Base-by-base conservation (phyloP, 2,888 invertebrate genomes). In the Clitarchus hookeri region DNA sequence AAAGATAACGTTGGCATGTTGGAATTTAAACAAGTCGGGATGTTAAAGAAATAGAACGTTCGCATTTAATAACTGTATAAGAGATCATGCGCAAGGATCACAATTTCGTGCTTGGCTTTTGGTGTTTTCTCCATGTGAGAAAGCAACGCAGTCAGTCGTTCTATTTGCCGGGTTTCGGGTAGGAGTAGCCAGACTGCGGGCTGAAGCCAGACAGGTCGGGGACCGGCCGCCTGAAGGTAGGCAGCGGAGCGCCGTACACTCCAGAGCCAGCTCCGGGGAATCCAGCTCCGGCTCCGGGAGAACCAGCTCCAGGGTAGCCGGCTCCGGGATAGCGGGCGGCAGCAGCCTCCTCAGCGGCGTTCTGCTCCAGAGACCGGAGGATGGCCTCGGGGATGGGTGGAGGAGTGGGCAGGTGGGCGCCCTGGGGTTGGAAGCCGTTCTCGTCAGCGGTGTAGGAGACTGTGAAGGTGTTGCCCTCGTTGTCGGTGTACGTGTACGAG, bases 401-500 rank as follows among this genome's bases (percentile, higher is more conserved):
- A 0, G 88, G 88, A 87, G 19, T 65, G 54, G 36, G 77, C 80
- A 89, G 84, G 80, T 88, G 89, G 44, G 88, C 89, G 6, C 89
- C 89, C 84, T 87, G 86, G 2, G 89, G 88, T 19, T 88, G 87
- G 89, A 88, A 89, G 53, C 89, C 89, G 84, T 88, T 88, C 87
- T 88, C 88, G 85, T 88, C 88, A 78, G 88, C 88, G 0, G 87
- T 88, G 87, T 88, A 88, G 65, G 65, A 65, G 87, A 95, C 90
- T n/a, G 91, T 89, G 89, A 94, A 92, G n/a, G 92, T 92, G 83
- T 93, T 91, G n/a, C 95, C 95, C 88, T 95, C 95, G 23, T 94
- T 94, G 44, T 94, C 93, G 11, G 95, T 94, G 90, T 96, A 96
- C 0, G 96, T 94, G 90, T 94, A 96, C 82, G 95, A 95, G 82